Percentiles rank a stretch among this genome's conserved stretches.
phyloP scores from a whole-genome alignment of 2,113 vertebrate genomes.

The Brachypteracias leptosomus region DNA sequence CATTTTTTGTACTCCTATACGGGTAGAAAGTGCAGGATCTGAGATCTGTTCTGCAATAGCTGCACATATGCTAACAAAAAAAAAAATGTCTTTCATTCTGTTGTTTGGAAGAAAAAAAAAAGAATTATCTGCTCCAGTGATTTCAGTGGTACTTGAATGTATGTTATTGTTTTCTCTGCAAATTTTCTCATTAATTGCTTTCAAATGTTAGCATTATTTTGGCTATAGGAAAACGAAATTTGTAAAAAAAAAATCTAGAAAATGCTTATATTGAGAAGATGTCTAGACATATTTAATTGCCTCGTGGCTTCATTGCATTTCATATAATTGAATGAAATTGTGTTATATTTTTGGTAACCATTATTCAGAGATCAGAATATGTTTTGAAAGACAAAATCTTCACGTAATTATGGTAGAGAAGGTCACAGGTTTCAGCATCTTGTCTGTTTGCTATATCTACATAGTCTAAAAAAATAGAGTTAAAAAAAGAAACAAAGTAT shows the following conservation, averaged over 20 bases:
- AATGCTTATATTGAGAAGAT: conserved; percentile 3
- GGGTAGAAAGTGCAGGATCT: background rate
- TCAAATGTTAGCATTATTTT: conserved; percentile 56
- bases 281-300: conserved; percentile 61
- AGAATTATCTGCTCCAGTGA: conserved; percentile 59
- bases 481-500: background rate
- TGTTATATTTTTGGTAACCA: conserved; percentile 42
- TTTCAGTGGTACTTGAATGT: conserved; percentile 55
- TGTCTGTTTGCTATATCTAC: background rate
- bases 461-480: background rate
- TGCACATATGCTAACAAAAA: conserved; percentile 51
- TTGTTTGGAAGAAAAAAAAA: conserved; percentile 19
- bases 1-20: background rate
- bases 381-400: conserved; percentile 38
- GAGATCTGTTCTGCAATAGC: conserved; percentile 29
- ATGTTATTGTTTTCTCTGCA: conserved; percentile 52
- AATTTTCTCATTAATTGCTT: conserved; percentile 66
- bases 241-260: conserved; percentile 4
- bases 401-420: background rate
- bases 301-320: conserved; percentile 41
- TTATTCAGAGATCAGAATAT: conserved; percentile 49
- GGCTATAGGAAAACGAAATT: conserved; percentile 19
- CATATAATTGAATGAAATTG: conserved; percentile 54
- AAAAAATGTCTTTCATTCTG: conserved; percentile 28
- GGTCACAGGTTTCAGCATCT: conserved; percentile 31